phyloP scores from a whole-genome alignment of 2,888 invertebrate species.

The Acronicta psi region DNA sequence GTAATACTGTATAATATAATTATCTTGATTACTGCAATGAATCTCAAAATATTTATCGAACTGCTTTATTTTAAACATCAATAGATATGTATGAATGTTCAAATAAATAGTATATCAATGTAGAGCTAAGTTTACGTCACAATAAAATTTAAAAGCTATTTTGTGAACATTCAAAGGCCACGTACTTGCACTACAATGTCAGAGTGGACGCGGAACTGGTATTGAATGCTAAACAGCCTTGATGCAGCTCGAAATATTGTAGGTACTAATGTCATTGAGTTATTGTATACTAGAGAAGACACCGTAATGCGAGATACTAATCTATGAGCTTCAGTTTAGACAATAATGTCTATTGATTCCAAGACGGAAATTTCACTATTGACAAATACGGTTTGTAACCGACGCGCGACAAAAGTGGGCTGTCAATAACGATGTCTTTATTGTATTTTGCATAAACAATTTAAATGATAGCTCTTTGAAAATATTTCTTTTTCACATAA shows the following conservation, averaged over 20 bases:
- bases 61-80: conserved; percentile 2
- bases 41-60: background rate
- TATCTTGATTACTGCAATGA: too few relatives aligned
- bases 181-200: conserved; percentile 56
- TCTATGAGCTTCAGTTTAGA: background rate
- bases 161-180: conserved; percentile 52
- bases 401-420: too few relatives aligned
- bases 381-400: too few relatives aligned
- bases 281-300: background rate
- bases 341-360: background rate
- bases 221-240: conserved; percentile 59
- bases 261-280: background rate
- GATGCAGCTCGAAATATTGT: conserved; percentile 53
- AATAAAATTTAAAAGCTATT: conserved; percentile 45
- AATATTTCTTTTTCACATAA: too few relatives aligned
- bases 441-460: too few relatives aligned
- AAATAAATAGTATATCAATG: conserved; percentile 7
- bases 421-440: too few relatives aligned
- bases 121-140: conserved; percentile 20
- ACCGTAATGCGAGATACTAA: background rate
- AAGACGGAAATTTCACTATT: too few relatives aligned
- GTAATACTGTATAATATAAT: too few relatives aligned
- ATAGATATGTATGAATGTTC: background rate
- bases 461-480: too few relatives aligned
- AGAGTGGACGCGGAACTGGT: conserved; percentile 61